Evolutionary conservation across 1,140 invertebrate species (phyloP).

Genomic region (Pachyrhynchus sulphureomaculatus): DNA sequence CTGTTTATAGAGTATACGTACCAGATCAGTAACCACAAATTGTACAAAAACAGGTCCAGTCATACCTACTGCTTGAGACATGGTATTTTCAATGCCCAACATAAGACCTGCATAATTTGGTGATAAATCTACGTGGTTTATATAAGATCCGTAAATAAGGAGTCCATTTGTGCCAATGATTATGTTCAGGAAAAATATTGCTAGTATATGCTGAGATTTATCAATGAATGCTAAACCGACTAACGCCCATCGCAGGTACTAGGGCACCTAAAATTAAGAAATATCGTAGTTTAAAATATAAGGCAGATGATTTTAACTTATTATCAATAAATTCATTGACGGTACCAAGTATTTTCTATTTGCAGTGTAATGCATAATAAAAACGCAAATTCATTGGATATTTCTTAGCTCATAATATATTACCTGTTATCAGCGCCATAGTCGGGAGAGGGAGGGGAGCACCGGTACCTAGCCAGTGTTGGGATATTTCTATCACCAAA

Average conservation of each 20-base stretch:
- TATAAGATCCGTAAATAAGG: slow-evolving; percentile 15
- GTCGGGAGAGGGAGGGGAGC: no score
- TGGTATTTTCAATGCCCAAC: slow-evolving; percentile 25
- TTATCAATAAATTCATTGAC: no score
- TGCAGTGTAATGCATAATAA: no score
- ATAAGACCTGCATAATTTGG: slow-evolving; percentile 24
- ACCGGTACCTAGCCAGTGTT: no score
- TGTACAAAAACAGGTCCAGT: slow-evolving; percentile 26
- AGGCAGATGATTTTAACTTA: no score
- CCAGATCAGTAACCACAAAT: slow-evolving; percentile 23
- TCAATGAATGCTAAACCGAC: slow-evolving; percentile 20
- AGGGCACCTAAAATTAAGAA: slow-evolving; percentile 17
- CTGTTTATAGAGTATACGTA: slow-evolving; percentile 7
- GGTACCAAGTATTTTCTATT: no score
- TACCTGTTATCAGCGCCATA: no score
- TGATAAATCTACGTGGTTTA: slow-evolving; percentile 27
- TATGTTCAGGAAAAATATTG: slow-evolving; percentile 18
- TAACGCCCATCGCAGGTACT: slow-evolving; percentile 6
- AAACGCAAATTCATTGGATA: no score
- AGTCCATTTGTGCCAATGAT: slow-evolving; percentile 15
- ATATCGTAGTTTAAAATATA: no score
- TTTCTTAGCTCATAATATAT: no score
- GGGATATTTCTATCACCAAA: no score
- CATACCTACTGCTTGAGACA: slow-evolving; percentile 15
- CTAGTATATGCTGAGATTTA: slow-evolving; percentile 13